Percentiles rank a stretch among this genome's conserved stretches.
Conservation (phyloP, 2,113 vertebrate species). For the Myanophis thanlyinensis region DNA sequence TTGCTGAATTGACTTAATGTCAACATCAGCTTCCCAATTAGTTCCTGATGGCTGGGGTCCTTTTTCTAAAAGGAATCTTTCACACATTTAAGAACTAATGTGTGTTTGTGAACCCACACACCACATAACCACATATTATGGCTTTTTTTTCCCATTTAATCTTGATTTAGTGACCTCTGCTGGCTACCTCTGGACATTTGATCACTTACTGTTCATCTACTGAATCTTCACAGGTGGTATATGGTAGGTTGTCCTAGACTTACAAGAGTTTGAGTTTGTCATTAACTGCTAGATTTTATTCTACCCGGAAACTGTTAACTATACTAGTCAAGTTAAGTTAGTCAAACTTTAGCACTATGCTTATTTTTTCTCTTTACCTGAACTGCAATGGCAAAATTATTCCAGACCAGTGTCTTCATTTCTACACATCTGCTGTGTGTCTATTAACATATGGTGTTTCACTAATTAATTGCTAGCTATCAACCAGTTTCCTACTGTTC, state of each 20-base stretch:
- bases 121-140: background rate
- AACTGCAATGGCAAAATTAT: constrained; percentile 42
- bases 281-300: background rate
- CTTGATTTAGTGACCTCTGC: constrained; percentile 48
- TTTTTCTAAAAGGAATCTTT: background rate
- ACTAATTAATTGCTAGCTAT: constrained; percentile 64
- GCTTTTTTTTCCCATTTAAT: background rate
- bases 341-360: constrained; percentile 20
- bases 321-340: constrained; percentile 34
- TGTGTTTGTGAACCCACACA: background rate
- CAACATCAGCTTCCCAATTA: background rate
- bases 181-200: constrained; percentile 23
- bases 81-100: background rate
- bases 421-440: constrained; percentile 53
- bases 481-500: constrained; percentile 48
- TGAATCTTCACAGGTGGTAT: background rate
- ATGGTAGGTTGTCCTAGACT: too few species aligned
- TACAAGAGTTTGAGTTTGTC: background rate
- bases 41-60: background rate
- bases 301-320: background rate
- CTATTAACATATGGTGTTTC: constrained; percentile 60
- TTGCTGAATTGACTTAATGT: background rate
- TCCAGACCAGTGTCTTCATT: constrained; percentile 36
- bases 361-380: constrained; percentile 38
- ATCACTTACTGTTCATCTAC: background rate